Evolutionary conservation across 2,113 vertebrate genomes (phyloP), one percentile per base, ranked within the genome.

Genomic region (Numida meleagris): DNA sequence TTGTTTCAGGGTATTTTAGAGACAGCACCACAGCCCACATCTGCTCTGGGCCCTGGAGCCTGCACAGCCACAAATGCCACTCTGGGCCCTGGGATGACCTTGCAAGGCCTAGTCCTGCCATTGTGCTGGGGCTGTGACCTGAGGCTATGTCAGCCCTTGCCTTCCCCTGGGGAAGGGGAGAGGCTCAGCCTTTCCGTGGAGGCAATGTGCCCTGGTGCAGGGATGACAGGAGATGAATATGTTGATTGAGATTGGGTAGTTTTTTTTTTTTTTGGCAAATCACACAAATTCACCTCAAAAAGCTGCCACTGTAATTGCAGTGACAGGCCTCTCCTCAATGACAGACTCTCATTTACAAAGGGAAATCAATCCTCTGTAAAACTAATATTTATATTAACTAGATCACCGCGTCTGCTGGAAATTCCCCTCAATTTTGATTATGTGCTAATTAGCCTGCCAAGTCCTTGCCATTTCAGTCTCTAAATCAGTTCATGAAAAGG

Each of bases 381-480:
- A 65, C 86, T 88, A 84, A 55, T 71, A 84, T 92, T 96, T 94
- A 63, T 70, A 89, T 57, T 94, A 96, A 90, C 90, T 94, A 93
- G 90, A 94, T 94, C 82, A 86, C 78, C 82, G 43, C 16, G 18
- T 91, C 93, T 94, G 83, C 84, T 94, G 84, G 94, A 92, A 93
- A 96, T 94, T 85, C 78, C 86, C 71, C 88, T 95, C 90, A 95
- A 91, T 96, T 96, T 94, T 90, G 88, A 96, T 97, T 96, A 96
- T 90, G 88, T 97, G 93, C 94, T 97, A 97, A 97, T 97, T 96
- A 96, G 82, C 45, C 82, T 95, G 94, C 88, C 95, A 96, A 93
- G 83, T 96, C 82, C 88, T 92, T 89, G 86, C 94, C 91, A 88
- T 94, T 94, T 94, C 91, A 95, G 90, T 94, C 81, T 92, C 79